These are phyloP conservation scores for Megalops atlanticus DNA, from an alignment of 2,113 vertebrate species.

Conservation along the genomic window DNA sequence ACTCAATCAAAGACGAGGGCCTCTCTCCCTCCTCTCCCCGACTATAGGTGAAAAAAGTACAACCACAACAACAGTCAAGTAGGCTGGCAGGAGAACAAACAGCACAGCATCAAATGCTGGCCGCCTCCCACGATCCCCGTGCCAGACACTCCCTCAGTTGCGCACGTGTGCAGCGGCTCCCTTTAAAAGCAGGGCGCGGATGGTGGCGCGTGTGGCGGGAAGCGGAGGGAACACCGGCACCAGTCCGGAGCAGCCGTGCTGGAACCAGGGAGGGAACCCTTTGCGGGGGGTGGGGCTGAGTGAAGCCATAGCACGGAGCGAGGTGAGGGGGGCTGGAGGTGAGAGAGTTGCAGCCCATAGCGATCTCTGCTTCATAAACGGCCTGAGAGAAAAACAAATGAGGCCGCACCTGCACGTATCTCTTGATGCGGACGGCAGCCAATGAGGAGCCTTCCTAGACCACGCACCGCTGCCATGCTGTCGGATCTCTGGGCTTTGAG, in stretches of 20 bases:
- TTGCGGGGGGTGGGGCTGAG: too few species aligned
- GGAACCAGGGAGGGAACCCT: neutral
- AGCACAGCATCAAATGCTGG: constrained; percentile 24
- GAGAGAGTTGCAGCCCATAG: too few species aligned
- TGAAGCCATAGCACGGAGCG: too few species aligned
- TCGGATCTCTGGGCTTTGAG: too few species aligned
- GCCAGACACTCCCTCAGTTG: constrained; percentile 20
- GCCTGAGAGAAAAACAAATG: too few species aligned
- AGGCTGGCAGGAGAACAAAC: constrained; percentile 28
- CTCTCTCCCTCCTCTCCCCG: neutral
- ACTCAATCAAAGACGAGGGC: neutral
- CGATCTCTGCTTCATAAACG: too few species aligned
- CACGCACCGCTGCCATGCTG: too few species aligned
- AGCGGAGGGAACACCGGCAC: neutral
- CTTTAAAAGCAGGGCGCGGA: constrained; percentile 1
- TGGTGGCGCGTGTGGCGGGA: neutral
- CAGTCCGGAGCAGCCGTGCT: neutral
- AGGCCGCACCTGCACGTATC: too few species aligned
- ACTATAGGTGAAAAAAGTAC: neutral
- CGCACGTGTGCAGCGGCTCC: constrained; percentile 11
- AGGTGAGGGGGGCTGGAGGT: too few species aligned
- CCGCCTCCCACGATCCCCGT: constrained; percentile 15
- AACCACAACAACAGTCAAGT: constrained; percentile 29
- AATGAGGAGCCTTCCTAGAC: too few species aligned
- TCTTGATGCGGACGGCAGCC: too few species aligned